Evolutionary conservation across 2,888 invertebrate species (phyloP).

Genomic region (Mythimna pallens): DNA sequence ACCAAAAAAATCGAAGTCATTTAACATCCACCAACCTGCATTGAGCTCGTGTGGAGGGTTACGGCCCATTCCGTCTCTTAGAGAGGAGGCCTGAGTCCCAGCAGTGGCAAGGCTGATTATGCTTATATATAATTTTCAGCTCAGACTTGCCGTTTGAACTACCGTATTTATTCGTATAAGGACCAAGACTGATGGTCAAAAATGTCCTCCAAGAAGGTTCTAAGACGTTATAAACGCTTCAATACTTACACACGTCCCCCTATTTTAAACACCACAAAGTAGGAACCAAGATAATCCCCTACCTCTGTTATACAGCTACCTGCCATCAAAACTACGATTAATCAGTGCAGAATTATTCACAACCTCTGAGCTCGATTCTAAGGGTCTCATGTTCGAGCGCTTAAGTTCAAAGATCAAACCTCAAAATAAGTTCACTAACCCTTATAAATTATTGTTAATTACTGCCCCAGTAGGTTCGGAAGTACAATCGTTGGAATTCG

Average conservation of each 20-base stretch:
- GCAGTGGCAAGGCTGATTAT: no score
- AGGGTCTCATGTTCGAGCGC: slow-evolving; percentile 52
- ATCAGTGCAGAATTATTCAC: slow-evolving; percentile 59
- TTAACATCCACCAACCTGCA: no score
- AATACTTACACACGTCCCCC: background rate
- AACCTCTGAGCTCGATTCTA: slow-evolving; percentile 38
- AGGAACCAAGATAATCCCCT: slow-evolving; percentile 16
- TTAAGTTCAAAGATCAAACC: slow-evolving; percentile 60
- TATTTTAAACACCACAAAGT: slow-evolving; percentile 19
- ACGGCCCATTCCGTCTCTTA: no score
- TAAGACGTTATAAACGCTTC: background rate
- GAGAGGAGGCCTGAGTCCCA: no score
- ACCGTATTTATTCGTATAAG: no score
- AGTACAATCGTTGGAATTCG: slow-evolving; percentile 73
- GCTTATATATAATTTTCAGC: no score
- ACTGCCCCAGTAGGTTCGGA: slow-evolving; percentile 69
- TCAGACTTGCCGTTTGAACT: no score
- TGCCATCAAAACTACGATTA: slow-evolving; percentile 54
- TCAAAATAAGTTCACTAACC: slow-evolving; percentile 66
- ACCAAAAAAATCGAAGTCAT: no score
- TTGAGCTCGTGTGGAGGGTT: no score
- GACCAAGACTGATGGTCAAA: background rate
- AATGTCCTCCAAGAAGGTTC: background rate
- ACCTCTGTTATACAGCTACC: slow-evolving; percentile 31
- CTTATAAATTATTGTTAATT: slow-evolving; percentile 76